phyloP scores from a whole-genome alignment of 2,888 invertebrate genomes.

The Aelia acuminata region DNA sequence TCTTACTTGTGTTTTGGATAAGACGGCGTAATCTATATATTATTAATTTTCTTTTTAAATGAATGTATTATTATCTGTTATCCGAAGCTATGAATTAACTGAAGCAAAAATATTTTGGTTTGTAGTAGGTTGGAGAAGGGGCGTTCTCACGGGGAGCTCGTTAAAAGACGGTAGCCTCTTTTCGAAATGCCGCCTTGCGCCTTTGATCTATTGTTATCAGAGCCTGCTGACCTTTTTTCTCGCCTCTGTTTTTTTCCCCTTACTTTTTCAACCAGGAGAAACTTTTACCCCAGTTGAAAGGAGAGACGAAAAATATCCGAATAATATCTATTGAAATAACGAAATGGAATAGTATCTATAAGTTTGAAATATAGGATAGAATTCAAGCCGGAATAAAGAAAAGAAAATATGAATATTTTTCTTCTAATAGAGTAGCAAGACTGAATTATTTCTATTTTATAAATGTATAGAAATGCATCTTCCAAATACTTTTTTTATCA shows the following conservation, averaged over 20 bases:
- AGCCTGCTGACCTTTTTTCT: constrained; percentile 7
- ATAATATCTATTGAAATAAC: not conserved
- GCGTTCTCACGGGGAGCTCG: not conserved
- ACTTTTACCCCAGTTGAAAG: not conserved
- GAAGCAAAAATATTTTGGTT: not conserved
- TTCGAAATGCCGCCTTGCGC: not conserved
- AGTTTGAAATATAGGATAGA: not conserved
- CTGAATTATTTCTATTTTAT: no score
- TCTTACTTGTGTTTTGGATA: no score
- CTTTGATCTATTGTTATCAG: constrained; percentile 35
- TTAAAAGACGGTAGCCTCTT: constrained; percentile 31
- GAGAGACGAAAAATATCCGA: not conserved
- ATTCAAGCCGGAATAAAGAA: not conserved
- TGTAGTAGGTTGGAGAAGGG: not conserved
- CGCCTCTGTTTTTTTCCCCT: constrained; percentile 10
- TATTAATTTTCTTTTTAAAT: not conserved
- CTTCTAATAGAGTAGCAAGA: no score
- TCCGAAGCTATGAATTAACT: not conserved
- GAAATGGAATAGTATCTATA: not conserved
- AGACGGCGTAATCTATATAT: not conserved
- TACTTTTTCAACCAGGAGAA: constrained; percentile 1
- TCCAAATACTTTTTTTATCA: no score
- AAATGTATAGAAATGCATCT: no score
- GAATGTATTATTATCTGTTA: not conserved
- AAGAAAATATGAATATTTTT: not conserved